Evolutionary conservation across 2,888 invertebrate species (phyloP).

Genomic region (Druceiella hillmani): DNA sequence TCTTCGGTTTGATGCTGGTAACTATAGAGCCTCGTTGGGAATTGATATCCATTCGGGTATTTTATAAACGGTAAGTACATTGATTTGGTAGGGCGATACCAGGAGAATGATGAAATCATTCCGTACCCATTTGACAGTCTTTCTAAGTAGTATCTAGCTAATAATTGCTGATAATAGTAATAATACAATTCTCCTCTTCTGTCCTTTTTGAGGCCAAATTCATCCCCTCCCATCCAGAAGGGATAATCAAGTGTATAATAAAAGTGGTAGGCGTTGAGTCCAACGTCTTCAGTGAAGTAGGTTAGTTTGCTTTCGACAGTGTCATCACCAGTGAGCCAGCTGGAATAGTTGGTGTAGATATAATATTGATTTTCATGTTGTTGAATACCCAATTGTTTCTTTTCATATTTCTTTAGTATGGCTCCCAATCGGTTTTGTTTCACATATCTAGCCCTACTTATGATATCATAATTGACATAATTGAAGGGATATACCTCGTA

Average conservation of each 20-base stretch:
- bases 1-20: slow-evolving; percentile 33
- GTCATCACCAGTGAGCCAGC: too few relatives aligned
- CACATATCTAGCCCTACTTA: slow-evolving; percentile 49
- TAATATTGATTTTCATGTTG: too few relatives aligned
- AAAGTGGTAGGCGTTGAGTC: slow-evolving; percentile 55
- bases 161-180: slow-evolving; percentile 54
- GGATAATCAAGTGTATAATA: slow-evolving; percentile 56
- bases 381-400: too few relatives aligned
- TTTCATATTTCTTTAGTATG: neutral
- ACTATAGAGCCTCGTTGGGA: slow-evolving; percentile 48
- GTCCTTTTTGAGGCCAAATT: slow-evolving; percentile 40
- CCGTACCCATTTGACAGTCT: slow-evolving; percentile 54
- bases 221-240: slow-evolving; percentile 55
- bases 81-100: slow-evolving; percentile 37
- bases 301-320: slow-evolving; percentile 53
- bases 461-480: slow-evolving; percentile 62
- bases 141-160: slow-evolving; percentile 61
- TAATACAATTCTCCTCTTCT: slow-evolving; percentile 52
- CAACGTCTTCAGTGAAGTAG: slow-evolving; percentile 63
- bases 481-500: slow-evolving; percentile 60
- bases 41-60: slow-evolving; percentile 50
- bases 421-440: slow-evolving; percentile 34
- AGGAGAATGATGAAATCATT: slow-evolving; percentile 41
- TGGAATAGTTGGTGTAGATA: neutral
- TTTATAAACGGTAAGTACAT: slow-evolving; percentile 56